These are phyloP conservation scores for Apamea crenata DNA, from an alignment of 2,888 invertebrate species.

Conservation along the genomic window DNA sequence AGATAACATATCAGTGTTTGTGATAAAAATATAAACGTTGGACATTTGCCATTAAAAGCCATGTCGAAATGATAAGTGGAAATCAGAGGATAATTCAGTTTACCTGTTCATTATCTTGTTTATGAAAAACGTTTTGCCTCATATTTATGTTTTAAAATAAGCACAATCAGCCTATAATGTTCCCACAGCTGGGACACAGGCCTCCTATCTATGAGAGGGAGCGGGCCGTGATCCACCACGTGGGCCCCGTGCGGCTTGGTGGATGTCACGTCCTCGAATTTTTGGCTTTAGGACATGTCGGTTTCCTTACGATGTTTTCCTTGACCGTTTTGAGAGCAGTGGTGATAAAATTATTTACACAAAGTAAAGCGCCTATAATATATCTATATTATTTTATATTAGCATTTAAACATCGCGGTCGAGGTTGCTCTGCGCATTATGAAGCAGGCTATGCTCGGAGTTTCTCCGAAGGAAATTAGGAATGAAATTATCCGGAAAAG, in stretches of 20 bases:
- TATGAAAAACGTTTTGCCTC: not conserved
- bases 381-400: too few species aligned
- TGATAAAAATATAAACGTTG: conserved; percentile 48
- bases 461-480: not conserved
- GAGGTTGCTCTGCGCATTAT: not conserved
- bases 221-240: too few species aligned
- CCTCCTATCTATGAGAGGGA: too few species aligned
- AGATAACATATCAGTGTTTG: conserved; percentile 47
- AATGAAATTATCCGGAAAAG: not conserved
- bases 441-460: not conserved
- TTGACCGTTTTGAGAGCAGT: too few species aligned
- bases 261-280: too few species aligned
- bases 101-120: not conserved
- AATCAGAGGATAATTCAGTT: conserved; percentile 8
- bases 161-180: too few species aligned
- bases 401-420: not conserved
- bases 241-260: too few species aligned
- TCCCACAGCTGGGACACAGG: too few species aligned
- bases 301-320: too few species aligned
- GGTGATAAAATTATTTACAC: too few species aligned
- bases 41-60: conserved; percentile 41
- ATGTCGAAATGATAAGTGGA: conserved; percentile 28
- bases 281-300: too few species aligned
- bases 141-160: not conserved
- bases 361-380: too few species aligned